These are phyloP conservation scores for Myopa testacea DNA, from an alignment of 2,888 invertebrate genomes.

Conservation along the genomic window DNA sequence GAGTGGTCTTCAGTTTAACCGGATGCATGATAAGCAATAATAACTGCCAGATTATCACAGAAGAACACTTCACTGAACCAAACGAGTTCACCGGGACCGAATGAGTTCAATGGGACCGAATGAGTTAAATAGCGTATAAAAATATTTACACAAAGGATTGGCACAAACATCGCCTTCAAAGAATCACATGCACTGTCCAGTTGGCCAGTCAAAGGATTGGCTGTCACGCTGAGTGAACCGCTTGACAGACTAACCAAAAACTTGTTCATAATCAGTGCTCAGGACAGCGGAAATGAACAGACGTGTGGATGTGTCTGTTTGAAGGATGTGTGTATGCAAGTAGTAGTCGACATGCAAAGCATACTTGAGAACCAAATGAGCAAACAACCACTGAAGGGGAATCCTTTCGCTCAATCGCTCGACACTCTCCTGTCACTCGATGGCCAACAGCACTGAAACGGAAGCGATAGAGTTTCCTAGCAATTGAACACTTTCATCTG, in stretches of 20 bases:
- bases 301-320: not conserved
- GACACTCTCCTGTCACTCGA: not conserved
- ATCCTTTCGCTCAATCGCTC: not conserved
- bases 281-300: constrained; percentile 42
- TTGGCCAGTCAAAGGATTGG: constrained; percentile 39
- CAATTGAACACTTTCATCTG: constrained; percentile 48
- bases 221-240: constrained; percentile 36
- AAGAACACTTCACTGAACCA: not conserved
- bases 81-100: not conserved
- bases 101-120: not conserved
- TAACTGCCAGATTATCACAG: constrained; percentile 17
- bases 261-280: constrained; percentile 37
- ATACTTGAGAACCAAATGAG: constrained; percentile 26
- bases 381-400: constrained; percentile 18
- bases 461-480: constrained; percentile 53
- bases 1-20: not conserved
- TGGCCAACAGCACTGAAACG: constrained; percentile 54
- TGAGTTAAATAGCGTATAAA: constrained; percentile 7
- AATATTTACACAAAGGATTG: constrained; percentile 30
- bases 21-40: constrained; percentile 11
- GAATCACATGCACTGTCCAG: constrained; percentile 15
- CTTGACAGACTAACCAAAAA: constrained; percentile 15
- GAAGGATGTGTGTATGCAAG: not conserved
- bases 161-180: constrained; percentile 4
- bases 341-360: constrained; percentile 23